Evolutionary conservation across 92 coral and sea anemone genomes (phyloP).

Genomic region (Blastomussa wellsi): DNA sequence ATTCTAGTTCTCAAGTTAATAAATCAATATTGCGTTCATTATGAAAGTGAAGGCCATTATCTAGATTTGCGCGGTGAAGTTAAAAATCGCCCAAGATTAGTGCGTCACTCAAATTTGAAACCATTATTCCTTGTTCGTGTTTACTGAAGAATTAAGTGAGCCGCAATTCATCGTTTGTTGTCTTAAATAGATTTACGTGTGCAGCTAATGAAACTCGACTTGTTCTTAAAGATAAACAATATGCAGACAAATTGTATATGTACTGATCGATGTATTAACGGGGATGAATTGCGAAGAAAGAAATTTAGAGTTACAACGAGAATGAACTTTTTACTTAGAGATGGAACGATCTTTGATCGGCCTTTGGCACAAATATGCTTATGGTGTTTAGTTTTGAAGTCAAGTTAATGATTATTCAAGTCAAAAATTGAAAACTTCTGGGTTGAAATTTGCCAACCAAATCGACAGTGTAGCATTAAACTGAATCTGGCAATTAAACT

Average conservation of each 20-base stretch:
- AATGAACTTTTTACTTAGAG: too few relatives aligned
- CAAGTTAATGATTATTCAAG: too few relatives aligned
- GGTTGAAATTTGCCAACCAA: neutral
- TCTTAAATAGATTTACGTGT: slow-evolving; percentile 8
- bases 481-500: neutral
- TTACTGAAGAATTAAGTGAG: neutral
- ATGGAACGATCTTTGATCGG: too few relatives aligned
- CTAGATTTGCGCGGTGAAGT: neutral
- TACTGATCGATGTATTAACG: neutral
- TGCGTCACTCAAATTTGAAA: slow-evolving; percentile 12
- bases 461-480: neutral
- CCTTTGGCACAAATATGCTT: too few relatives aligned
- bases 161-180: slow-evolving; percentile 4
- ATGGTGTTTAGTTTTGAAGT: too few relatives aligned
- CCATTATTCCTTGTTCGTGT: slow-evolving; percentile 1
- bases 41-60: neutral
- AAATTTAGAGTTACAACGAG: too few relatives aligned
- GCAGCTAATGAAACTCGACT: slow-evolving; percentile 18
- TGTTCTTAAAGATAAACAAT: slow-evolving; percentile 4
- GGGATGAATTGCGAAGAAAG: neutral
- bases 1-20: too few relatives aligned
- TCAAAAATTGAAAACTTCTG: neutral
- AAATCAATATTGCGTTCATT: too few relatives aligned
- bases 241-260: neutral
- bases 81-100: slow-evolving; percentile 10